Evolutionary conservation across 2,113 vertebrate species (phyloP).

Genomic region (Xerus inauris): DNA sequence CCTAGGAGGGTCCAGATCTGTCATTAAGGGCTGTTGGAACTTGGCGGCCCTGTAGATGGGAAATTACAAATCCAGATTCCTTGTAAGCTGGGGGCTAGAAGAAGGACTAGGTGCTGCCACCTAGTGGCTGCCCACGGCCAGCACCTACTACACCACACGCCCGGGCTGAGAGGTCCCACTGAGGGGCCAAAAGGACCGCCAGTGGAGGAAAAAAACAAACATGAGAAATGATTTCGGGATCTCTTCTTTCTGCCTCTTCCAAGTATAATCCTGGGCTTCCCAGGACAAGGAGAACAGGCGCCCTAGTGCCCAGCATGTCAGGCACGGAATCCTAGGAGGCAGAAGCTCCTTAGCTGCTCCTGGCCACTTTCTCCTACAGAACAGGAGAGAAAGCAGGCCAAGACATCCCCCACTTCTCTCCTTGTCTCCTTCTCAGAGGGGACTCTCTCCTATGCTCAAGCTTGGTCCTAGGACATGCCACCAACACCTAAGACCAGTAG

Average conservation of each 20-base stretch:
- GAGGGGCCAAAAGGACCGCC: neutral
- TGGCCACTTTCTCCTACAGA: neutral
- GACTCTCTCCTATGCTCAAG: neutral
- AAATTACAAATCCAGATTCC: neutral
- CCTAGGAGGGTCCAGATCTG: neutral
- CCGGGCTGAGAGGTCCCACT: neutral
- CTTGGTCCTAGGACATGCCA: neutral
- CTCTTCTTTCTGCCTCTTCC: neutral
- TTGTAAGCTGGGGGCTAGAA: neutral
- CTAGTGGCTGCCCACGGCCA: neutral
- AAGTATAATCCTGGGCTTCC: neutral
- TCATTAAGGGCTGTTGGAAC: neutral
- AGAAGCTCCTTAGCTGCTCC: neutral
- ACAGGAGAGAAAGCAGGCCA: neutral
- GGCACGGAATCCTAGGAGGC: neutral
- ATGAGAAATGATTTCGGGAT: neutral
- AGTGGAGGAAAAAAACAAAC: neutral
- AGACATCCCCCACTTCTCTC: fast-evolving
- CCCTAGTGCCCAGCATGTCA: neutral
- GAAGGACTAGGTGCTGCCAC: constrained; percentile 26
- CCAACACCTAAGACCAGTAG: neutral
- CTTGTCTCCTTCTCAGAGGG: neutral
- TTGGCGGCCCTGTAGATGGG: neutral
- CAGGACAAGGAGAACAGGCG: neutral
- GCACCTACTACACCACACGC: neutral